These are phyloP conservation scores for Lepidurus couesii DNA, from an alignment of 1,140 invertebrate species.

Conservation along the genomic window DNA sequence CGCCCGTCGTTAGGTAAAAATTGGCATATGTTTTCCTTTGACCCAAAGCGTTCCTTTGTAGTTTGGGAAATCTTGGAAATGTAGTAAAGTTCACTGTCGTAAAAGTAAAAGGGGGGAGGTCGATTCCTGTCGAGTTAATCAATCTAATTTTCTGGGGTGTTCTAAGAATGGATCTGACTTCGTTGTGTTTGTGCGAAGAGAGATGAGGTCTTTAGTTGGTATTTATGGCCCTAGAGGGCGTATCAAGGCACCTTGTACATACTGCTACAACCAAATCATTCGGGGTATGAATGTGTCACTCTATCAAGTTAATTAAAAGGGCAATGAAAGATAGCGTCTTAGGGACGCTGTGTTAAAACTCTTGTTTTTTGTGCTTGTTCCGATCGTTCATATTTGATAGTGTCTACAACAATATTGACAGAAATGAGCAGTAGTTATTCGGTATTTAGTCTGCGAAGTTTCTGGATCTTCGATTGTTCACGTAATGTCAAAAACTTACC, in stretches of 20 bases:
- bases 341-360: not conserved
- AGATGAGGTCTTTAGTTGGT: not conserved
- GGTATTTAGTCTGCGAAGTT: no score
- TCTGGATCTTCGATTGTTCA: no score
- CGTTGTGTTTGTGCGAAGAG: not conserved
- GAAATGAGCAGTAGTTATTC: no score
- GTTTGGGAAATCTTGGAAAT: not conserved
- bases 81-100: not conserved
- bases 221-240: not conserved
- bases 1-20: not conserved
- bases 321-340: not conserved
- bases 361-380: not conserved
- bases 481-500: no score
- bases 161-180: not conserved
- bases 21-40: not conserved
- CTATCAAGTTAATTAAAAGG: conserved; percentile 1
- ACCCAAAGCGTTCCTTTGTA: not conserved
- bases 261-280: not conserved
- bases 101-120: not conserved
- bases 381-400: not conserved
- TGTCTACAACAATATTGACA: not conserved
- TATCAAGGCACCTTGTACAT: not conserved
- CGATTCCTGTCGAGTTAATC: not conserved
- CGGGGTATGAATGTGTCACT: not conserved
- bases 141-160: not conserved